Percentiles rank a stretch among this genome's conserved stretches.
These are phyloP conservation scores for Diploscapter pachys DNA, from an alignment of 1,140 invertebrate species.

Conservation along the genomic window DNA sequence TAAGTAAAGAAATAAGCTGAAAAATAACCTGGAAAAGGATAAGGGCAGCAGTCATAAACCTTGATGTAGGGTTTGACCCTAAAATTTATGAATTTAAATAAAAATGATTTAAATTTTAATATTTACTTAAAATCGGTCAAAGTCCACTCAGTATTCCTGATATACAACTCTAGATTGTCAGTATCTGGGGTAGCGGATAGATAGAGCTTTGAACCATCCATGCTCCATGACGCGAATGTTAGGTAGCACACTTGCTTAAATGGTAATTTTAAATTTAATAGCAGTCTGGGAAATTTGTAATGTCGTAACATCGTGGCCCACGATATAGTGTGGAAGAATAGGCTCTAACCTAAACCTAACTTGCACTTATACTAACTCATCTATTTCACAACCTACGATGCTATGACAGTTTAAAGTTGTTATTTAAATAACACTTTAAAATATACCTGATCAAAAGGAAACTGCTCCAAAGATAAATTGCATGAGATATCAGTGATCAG, in stretches of 20 bases:
- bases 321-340: no score
- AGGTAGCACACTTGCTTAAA: constrained; percentile 47
- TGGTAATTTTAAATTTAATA: constrained; percentile 1
- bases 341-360: no score
- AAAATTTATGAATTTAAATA: background rate
- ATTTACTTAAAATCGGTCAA: constrained; percentile 45
- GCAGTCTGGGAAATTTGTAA: no score
- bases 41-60: constrained; percentile 43
- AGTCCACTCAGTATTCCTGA: constrained; percentile 49
- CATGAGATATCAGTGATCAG: constrained; percentile 52
- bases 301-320: no score
- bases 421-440: background rate
- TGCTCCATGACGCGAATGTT: constrained; percentile 47
- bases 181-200: constrained; percentile 40
- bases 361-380: no score
- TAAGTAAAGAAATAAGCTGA: no score
- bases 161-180: constrained; percentile 51
- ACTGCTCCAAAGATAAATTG: constrained; percentile 41
- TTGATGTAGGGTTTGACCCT: constrained; percentile 46
- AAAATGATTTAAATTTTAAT: no score
- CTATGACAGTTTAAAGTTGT: background rate
- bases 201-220: constrained; percentile 48
- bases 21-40: constrained; percentile 35
- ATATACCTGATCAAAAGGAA: constrained; percentile 43
- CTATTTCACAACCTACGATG: background rate